Conservation (phyloP, 2,888 invertebrate species). For the Drosophila prostipennis region DNA sequence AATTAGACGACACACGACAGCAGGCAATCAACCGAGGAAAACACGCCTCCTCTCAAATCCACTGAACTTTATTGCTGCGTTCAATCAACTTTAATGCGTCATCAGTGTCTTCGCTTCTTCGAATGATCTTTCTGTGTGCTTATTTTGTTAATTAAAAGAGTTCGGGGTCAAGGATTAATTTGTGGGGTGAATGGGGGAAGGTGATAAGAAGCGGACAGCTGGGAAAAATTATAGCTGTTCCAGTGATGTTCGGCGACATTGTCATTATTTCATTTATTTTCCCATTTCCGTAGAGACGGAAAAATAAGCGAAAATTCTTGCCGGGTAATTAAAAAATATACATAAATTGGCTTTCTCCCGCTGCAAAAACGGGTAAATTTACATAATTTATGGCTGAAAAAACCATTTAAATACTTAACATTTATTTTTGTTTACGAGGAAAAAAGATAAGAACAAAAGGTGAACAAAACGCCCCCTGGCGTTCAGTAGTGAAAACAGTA, state of each 20-base stretch:
- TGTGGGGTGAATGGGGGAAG: constrained; percentile 36
- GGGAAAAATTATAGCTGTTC: constrained; percentile 8
- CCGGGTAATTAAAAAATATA: constrained; percentile 52
- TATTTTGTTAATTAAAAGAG: constrained; percentile 69
- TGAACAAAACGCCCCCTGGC: constrained; percentile 50
- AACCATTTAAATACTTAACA: not conserved
- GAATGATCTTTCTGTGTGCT: constrained; percentile 15
- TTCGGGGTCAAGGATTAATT: constrained; percentile 80
- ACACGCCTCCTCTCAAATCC: constrained; percentile 27
- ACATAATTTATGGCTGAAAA: constrained; percentile 27
- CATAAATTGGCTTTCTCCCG: constrained; percentile 30
- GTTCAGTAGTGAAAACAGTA: constrained; percentile 4
- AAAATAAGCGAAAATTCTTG: constrained; percentile 9
- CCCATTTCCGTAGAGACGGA: constrained; percentile 48
- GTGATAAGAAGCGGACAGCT: constrained; percentile 4
- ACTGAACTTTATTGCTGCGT: constrained; percentile 14
- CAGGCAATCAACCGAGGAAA: constrained; percentile 45
- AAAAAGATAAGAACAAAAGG: not conserved
- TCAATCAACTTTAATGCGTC: constrained; percentile 58
- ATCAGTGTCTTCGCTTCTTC: constrained; percentile 15
- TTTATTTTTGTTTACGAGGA: not conserved
- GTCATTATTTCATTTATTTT: constrained; percentile 63
- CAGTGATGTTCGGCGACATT: constrained; percentile 3
- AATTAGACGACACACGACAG: constrained; percentile 51
- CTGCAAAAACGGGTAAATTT: constrained; percentile 16